phyloP scores from a whole-genome alignment of 23 tunicate genomes.

The Phallusia fumigata region DNA sequence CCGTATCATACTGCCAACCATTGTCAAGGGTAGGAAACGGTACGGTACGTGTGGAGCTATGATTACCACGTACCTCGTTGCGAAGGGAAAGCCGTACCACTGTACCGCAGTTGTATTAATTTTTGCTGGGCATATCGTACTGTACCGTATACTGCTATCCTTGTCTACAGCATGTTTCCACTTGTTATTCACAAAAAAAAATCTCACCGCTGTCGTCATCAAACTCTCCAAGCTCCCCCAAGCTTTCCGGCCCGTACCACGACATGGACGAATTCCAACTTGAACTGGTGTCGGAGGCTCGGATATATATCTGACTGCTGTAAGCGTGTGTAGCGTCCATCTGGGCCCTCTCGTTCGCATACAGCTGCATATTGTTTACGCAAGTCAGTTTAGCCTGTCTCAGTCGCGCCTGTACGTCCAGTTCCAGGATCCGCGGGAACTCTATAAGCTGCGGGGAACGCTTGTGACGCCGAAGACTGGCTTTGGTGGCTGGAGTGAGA shows the following conservation, averaged over 20 bases:
- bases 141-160: no score
- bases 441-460: conserved; percentile 8
- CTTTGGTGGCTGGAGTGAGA: conserved; percentile 8
- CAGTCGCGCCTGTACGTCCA: conserved; percentile 54
- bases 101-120: no score
- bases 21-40: no score
- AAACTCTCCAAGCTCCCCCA: neutral
- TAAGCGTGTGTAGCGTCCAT: conserved; percentile 6
- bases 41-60: no score
- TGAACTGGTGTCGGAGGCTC: neutral
- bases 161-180: no score
- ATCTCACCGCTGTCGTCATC: neutral
- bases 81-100: no score
- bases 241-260: neutral
- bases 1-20: no score
- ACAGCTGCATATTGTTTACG: conserved; percentile 15
- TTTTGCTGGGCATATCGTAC: no score
- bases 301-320: conserved; percentile 19
- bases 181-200: neutral
- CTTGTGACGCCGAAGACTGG: conserved; percentile 16
- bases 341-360: neutral
- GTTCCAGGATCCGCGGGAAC: conserved; percentile 33
- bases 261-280: conserved; percentile 6
- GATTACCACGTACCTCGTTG: no score
- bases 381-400: conserved; percentile 40